Evolutionary conservation across 2,113 vertebrate genomes (phyloP).

Genomic region (Oreochromis niloticus): DNA sequence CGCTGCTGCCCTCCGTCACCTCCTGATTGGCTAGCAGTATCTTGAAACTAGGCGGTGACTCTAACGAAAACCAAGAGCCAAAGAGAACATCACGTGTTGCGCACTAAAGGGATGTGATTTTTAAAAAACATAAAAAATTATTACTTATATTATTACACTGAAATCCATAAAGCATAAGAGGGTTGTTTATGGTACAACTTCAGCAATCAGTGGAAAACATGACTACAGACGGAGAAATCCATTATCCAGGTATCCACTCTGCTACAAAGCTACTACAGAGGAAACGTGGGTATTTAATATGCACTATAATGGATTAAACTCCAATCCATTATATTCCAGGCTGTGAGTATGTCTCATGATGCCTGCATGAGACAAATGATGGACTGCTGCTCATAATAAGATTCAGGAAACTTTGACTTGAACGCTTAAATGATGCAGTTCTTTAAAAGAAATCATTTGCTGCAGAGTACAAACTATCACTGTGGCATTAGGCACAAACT

Average conservation of each 20-base stretch:
- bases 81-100: fast-evolving
- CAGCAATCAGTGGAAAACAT: neutral
- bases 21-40: constrained; percentile 74
- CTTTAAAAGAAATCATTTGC: neutral
- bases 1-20: constrained; percentile 71
- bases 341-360: neutral
- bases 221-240: neutral
- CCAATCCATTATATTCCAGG: neutral
- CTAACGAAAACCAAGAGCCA: constrained; percentile 50
- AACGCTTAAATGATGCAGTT: neutral
- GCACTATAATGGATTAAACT: neutral
- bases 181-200: neutral
- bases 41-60: constrained; percentile 73
- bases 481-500: neutral
- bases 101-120: neutral
- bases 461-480: neutral
- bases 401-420: neutral
- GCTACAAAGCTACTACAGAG: neutral
- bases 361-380: neutral
- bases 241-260: neutral
- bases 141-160: neutral
- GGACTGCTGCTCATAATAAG: neutral
- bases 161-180: neutral
- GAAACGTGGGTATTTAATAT: neutral
- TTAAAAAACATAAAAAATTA: neutral